Base-by-base conservation (phyloP, 2,797 vertebrate species). In the Rhinogobio ventralis region DNA sequence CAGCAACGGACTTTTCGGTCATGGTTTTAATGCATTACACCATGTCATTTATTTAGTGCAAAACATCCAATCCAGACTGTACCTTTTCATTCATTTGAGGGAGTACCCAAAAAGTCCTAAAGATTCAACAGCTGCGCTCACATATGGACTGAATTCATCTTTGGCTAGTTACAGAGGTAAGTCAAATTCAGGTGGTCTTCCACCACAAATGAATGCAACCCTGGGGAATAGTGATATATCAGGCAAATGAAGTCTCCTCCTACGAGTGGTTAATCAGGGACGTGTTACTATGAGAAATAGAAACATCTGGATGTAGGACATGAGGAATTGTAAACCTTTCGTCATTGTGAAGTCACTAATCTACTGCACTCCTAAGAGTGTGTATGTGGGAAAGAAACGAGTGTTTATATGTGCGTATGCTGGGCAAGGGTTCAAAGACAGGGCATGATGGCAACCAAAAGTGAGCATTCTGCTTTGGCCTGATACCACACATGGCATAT, bases 321-420 rank as follows among this genome's bases (percentile, higher is more conserved):
- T 86, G 83, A 89, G 89, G 92, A 89, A 93, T 93, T 91, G 90
- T 93, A 94, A 92, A 92, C 91, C 92, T 92, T 92, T 93, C 93
- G 93, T 94, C 92, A 91, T 88, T 90, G 90, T 88, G 87, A 86
- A 91, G 87, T 90, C 86, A 89, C 90, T 89, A 85, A 92, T 92
- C 93, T 91, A 39, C 55, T 28, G 49, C 23, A 49, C 80, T 51
- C 42, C 62, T 30, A 28, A 46, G 76, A 55, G 60, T 53, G 82
- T 75, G 77, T 75, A 51, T 76, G 60, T 84, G 51, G 62, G 81
- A 45, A 79, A 23, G 68, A 33, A 30, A 73, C 6, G 4, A 39
- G 33, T 60, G 30, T 17, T 20, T 79, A 39, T 10, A 49, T 75
- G 60, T 71, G 76, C 66, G 51, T 80, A 14, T 86, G 89, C 87